Evolutionary conservation across 2,797 vertebrate species (phyloP).

Genomic region (Cuculus canorus): DNA sequence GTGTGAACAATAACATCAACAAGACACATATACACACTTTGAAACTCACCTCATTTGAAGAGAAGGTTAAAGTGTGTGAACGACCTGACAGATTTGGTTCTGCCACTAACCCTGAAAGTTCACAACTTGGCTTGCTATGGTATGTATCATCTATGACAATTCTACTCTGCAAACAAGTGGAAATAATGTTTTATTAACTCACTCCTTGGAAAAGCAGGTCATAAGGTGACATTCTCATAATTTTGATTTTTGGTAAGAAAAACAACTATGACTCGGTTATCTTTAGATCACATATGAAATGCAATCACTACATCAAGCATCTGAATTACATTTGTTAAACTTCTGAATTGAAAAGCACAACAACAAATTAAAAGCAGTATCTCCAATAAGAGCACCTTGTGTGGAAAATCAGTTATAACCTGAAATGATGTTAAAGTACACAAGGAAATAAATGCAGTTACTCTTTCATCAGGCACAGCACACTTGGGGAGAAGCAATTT

Average conservation of each 20-base stretch:
- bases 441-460: background rate
- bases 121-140: conserved; percentile 88
- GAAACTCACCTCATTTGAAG: conserved; percentile 96
- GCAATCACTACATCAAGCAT: background rate
- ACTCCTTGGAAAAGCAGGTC: conserved; percentile 56
- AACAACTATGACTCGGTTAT: background rate
- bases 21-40: conserved; percentile 77
- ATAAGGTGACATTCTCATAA: conserved; percentile 58
- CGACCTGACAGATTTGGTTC: conserved; percentile 94
- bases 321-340: background rate
- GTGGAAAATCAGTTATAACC: background rate
- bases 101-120: conserved; percentile 91
- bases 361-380: background rate
- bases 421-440: background rate
- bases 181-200: conserved; percentile 84
- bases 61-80: conserved; percentile 95
- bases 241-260: conserved; percentile 1
- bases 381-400: background rate
- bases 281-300: background rate
- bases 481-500: background rate
- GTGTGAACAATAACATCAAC: conserved; percentile 66
- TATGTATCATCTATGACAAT: conserved; percentile 94
- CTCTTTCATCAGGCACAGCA: background rate
- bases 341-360: background rate
- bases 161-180: conserved; percentile 93